These are phyloP conservation scores for Rhinichthys osculus DNA, from an alignment of 2,797 vertebrate species.

Conservation along the genomic window DNA sequence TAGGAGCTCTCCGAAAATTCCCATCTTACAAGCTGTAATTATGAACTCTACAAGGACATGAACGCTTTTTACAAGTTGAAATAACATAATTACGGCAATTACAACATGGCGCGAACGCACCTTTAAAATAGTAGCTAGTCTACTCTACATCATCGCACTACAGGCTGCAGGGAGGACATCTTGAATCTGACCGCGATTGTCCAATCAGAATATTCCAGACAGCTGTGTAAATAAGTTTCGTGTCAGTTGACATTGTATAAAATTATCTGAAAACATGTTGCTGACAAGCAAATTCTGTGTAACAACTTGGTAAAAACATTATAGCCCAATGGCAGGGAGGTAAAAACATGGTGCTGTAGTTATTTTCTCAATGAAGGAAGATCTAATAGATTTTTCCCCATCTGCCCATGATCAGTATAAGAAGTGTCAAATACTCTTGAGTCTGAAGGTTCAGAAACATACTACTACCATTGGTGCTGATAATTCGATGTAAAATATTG, in stretches of 20 bases:
- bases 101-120: too few relatives aligned
- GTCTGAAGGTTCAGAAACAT: not conserved
- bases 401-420: not conserved
- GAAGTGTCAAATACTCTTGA: not conserved
- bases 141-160: not conserved
- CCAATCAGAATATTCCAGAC: not conserved
- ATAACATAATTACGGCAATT: too few relatives aligned
- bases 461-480: not conserved
- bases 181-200: not conserved
- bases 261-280: slow-evolving; percentile 15
- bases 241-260: slow-evolving; percentile 5
- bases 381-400: not conserved
- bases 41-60: too few relatives aligned
- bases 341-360: not conserved
- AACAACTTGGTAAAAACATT: not conserved
- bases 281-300: not conserved
- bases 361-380: not conserved
- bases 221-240: not conserved
- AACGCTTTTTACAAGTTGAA: too few relatives aligned
- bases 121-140: too few relatives aligned
- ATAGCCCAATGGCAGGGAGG: not conserved
- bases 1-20: too few relatives aligned
- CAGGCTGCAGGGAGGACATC: not conserved
- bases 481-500: slow-evolving; percentile 19
- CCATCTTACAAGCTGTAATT: too few relatives aligned